Evolutionary conservation across 2,797 vertebrate species (phyloP).

Genomic region (Lagocephalus sceleratus): DNA sequence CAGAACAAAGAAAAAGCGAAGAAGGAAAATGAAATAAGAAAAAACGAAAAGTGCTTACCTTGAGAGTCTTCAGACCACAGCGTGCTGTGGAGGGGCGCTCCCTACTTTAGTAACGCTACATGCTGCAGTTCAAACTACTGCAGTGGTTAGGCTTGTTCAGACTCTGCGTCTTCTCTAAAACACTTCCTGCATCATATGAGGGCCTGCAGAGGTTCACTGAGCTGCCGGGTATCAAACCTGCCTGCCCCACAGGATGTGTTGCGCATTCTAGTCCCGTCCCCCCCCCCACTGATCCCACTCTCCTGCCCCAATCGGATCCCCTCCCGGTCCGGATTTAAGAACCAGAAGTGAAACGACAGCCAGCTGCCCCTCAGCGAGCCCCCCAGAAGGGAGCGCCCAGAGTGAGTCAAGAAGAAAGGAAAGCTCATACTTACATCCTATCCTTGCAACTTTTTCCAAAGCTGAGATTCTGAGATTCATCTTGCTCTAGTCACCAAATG

Average conservation of each 20-base stretch:
- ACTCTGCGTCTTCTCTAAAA: slow-evolving; percentile 70
- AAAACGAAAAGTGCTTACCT: slow-evolving; percentile 47
- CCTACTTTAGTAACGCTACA: slow-evolving; percentile 82
- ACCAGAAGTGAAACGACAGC: slow-evolving; percentile 26
- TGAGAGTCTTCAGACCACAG: slow-evolving; percentile 69
- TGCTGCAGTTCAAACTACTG: slow-evolving; percentile 84
- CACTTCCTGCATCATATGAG: slow-evolving; percentile 67
- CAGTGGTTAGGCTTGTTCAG: slow-evolving; percentile 82
- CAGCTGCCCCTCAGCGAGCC: slow-evolving; percentile 96
- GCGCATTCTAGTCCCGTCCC: no score
- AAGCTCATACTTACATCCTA: slow-evolving; percentile 99
- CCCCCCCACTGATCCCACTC: not conserved
- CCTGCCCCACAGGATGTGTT: not conserved
- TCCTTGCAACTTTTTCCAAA: slow-evolving; percentile 98
- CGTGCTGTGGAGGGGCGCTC: slow-evolving; percentile 98
- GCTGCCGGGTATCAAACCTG: slow-evolving; percentile 25
- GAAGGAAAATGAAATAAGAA: not conserved
- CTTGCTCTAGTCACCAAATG: slow-evolving; percentile 99
- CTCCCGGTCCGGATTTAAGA: accelerated
- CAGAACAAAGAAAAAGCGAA: not conserved
- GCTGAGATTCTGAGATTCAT: slow-evolving; percentile 95
- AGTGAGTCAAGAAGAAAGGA: slow-evolving; percentile 91
- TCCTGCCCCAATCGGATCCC: not conserved
- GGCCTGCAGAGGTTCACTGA: slow-evolving; percentile 97
- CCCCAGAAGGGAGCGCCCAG: slow-evolving; percentile 96